Evolutionary conservation across 2,113 vertebrate genomes (phyloP).

Genomic region (Coregonus clupeaformis): DNA sequence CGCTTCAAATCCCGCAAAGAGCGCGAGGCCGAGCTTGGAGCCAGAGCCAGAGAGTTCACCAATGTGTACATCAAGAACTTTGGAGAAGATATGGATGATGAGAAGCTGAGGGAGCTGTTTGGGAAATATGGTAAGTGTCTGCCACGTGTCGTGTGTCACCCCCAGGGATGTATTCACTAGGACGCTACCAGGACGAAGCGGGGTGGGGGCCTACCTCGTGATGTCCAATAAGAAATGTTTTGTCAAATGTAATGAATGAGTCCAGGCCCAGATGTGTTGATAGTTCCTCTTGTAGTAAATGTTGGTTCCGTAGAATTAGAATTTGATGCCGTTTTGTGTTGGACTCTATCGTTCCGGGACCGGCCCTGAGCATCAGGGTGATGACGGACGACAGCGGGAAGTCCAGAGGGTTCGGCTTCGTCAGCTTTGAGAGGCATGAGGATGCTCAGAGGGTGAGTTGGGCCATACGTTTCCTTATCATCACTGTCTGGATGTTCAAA

Average conservation of each 20-base stretch:
- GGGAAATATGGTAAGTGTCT: slow-evolving; percentile 83
- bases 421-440: slow-evolving; percentile 97
- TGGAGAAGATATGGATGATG: slow-evolving; percentile 96
- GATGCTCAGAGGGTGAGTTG: slow-evolving; percentile 90
- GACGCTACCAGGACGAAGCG: too few species aligned
- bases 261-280: too few species aligned
- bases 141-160: neutral
- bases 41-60: slow-evolving; percentile 95
- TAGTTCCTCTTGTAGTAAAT: neutral
- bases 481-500: too few species aligned
- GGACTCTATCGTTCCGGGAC: slow-evolving; percentile 68
- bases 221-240: slow-evolving; percentile 63
- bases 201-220: neutral
- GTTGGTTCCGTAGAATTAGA: neutral
- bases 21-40: slow-evolving; percentile 94
- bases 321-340: neutral
- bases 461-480: neutral
- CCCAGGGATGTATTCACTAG: neutral
- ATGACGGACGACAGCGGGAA: slow-evolving; percentile 96
- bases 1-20: slow-evolving; percentile 98
- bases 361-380: slow-evolving; percentile 93
- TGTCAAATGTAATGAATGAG: too few species aligned
- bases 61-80: slow-evolving; percentile 98
- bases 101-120: slow-evolving; percentile 94
- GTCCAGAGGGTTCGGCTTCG: slow-evolving; percentile 97